Percentiles rank a stretch among this genome's conserved stretches.
Evolutionary conservation across 37 sponge, comb jelly and placozoan species (phyloP).

Genomic region (Mnemiopsis leidyi): DNA sequence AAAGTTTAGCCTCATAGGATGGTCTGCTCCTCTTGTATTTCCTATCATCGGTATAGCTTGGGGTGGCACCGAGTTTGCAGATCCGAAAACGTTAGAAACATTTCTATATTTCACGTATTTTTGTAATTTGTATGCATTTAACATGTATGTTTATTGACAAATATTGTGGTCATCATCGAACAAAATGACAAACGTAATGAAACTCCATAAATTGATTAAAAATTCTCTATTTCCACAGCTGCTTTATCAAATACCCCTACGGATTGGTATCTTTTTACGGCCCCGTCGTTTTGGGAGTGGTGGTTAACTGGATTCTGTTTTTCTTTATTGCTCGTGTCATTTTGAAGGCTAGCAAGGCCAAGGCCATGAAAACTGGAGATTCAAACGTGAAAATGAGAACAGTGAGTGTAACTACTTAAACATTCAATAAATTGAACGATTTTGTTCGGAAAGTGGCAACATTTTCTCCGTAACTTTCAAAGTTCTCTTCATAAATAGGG

Average conservation of each 20-base stretch:
- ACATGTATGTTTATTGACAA: too few relatives aligned
- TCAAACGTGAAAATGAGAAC: too few relatives aligned
- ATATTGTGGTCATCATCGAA: too few relatives aligned
- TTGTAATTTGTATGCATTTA: too few relatives aligned
- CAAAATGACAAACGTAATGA: too few relatives aligned
- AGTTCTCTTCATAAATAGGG: too few relatives aligned
- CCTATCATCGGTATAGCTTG: neutral
- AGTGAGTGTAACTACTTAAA: too few relatives aligned
- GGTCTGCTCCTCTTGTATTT: neutral
- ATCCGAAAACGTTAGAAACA: conserved; percentile 14
- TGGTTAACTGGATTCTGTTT: neutral
- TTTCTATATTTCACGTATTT: neutral
- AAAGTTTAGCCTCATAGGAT: neutral
- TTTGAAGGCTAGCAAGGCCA: neutral
- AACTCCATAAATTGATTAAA: neutral
- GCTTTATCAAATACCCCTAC: neutral
- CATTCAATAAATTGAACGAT: too few relatives aligned
- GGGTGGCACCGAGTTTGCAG: neutral
- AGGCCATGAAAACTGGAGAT: too few relatives aligned
- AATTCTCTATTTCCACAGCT: neutral
- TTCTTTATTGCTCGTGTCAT: neutral
- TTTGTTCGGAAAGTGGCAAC: too few relatives aligned
- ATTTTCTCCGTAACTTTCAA: too few relatives aligned
- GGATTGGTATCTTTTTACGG: neutral
- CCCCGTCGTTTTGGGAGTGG: neutral